phyloP scores from a whole-genome alignment of 2,113 vertebrate species.

The Gavia stellata region DNA sequence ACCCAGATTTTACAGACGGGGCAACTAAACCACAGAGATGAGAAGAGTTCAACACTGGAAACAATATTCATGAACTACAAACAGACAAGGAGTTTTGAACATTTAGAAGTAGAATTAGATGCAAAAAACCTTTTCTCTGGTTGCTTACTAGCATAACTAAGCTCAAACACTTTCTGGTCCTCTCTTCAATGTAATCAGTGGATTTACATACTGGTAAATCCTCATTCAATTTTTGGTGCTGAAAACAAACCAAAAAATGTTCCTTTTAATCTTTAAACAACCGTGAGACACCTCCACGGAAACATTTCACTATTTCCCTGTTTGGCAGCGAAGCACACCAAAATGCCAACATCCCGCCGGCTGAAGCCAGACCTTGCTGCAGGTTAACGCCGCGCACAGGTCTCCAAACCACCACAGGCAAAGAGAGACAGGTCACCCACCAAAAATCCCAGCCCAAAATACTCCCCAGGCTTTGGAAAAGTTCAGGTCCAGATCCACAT shows the following conservation, averaged over 20 bases:
- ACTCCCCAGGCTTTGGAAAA: neutral
- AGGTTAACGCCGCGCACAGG: neutral
- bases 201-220: neutral
- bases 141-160: neutral
- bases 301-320: neutral
- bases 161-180: neutral
- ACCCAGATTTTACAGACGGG: neutral
- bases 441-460: neutral
- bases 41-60: neutral
- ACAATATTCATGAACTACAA: neutral
- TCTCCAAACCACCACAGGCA: neutral
- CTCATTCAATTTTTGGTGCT: neutral
- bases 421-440: neutral
- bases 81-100: neutral
- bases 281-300: neutral
- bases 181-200: neutral
- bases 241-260: neutral
- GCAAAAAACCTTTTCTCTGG: neutral
- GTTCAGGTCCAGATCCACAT: neutral
- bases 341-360: slow-evolving; percentile 9
- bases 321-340: slow-evolving; percentile 46
- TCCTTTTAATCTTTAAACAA: neutral
- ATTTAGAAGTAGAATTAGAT: neutral
- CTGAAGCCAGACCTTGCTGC: slow-evolving; percentile 48
- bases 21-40: neutral